phyloP scores from a whole-genome alignment of 2,888 invertebrate species.

The Drosophila emarginata region DNA sequence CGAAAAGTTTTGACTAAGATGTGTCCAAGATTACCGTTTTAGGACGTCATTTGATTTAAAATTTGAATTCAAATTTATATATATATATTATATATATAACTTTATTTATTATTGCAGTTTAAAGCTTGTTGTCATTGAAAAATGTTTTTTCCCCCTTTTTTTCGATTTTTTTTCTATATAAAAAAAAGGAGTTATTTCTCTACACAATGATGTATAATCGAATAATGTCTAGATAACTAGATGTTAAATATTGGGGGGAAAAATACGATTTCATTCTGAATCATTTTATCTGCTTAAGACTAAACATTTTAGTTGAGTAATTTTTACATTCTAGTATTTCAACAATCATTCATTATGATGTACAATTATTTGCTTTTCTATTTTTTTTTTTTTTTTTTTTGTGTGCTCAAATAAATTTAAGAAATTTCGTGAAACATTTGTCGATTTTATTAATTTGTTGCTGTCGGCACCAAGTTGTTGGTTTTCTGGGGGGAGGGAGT shows the following conservation, averaged over 20 bases:
- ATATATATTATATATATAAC: slow-evolving; percentile 23
- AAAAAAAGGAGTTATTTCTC: slow-evolving; percentile 60
- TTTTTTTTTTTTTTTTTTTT: slow-evolving; percentile 32
- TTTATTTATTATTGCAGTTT: slow-evolving; percentile 59
- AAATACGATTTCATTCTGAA: slow-evolving; percentile 49
- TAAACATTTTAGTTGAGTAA: slow-evolving; percentile 62
- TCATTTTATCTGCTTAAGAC: slow-evolving; percentile 38
- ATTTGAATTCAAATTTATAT: slow-evolving; percentile 5
- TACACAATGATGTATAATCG: slow-evolving; percentile 69
- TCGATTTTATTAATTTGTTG: slow-evolving; percentile 25
- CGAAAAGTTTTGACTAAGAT: background rate
- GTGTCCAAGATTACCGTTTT: background rate
- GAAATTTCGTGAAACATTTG: slow-evolving; percentile 46
- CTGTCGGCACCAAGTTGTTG: slow-evolving; percentile 6
- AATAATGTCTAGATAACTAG: slow-evolving; percentile 65
- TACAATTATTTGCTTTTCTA: background rate
- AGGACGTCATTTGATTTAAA: background rate
- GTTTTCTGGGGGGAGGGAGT: background rate
- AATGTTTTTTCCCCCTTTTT: slow-evolving; percentile 20
- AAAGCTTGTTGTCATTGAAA: slow-evolving; percentile 70
- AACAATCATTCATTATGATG: background rate
- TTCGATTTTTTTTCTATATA: slow-evolving; percentile 51
- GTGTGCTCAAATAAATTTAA: slow-evolving; percentile 65
- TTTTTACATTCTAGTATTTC: slow-evolving; percentile 52
- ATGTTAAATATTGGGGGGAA: slow-evolving; percentile 59